Percentiles rank a stretch among this genome's conserved stretches.
Conservation (phyloP, 2,113 vertebrate species). For the Isichthys henryi region DNA sequence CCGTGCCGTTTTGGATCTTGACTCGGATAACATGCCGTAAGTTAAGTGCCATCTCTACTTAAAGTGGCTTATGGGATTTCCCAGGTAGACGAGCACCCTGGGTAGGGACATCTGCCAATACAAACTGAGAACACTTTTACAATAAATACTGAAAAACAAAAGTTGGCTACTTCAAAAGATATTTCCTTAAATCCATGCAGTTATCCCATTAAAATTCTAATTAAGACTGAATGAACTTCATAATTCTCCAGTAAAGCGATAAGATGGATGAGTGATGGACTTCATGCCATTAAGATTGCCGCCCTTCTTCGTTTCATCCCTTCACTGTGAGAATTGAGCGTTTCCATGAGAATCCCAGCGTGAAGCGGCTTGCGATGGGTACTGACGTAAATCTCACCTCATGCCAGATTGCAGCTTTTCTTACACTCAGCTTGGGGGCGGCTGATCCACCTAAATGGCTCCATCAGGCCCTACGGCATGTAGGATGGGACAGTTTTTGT, state of each 20-base stretch:
- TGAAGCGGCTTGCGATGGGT: neutral
- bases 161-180: neutral
- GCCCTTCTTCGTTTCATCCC: neutral
- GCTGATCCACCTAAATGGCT: neutral
- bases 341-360: neutral
- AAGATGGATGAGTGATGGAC: too few relatives aligned
- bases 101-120: neutral
- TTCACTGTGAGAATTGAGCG: neutral
- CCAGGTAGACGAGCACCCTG: neutral
- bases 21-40: neutral
- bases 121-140: neutral
- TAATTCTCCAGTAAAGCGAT: neutral
- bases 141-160: neutral
- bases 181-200: neutral
- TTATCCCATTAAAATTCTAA: neutral
- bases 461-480: neutral
- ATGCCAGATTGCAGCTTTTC: neutral
- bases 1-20: too few relatives aligned
- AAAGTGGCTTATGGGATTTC: neutral
- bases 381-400: neutral
- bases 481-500: neutral
- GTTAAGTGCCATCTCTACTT: too few relatives aligned
- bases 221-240: neutral
- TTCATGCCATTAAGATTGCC: neutral
- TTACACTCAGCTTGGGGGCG: neutral